Conservation (phyloP, 2,797 vertebrate species). For the Pangasius mekongensis region DNA sequence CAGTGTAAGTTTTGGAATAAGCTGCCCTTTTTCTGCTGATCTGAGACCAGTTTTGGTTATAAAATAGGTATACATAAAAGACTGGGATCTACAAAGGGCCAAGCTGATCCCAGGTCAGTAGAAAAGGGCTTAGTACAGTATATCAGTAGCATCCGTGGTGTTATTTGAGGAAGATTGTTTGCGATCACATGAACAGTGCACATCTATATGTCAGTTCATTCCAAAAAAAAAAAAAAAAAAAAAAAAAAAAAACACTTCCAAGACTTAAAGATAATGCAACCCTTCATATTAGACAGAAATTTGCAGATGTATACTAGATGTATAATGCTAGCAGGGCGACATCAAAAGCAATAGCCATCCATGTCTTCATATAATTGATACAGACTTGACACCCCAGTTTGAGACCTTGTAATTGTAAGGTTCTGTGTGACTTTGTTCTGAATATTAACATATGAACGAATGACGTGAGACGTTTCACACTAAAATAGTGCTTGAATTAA, state of each 20-base stretch:
- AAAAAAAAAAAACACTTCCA: slow-evolving; percentile 4
- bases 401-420: slow-evolving; percentile 1
- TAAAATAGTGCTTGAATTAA: neutral
- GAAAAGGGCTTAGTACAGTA: neutral
- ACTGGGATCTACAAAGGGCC: neutral
- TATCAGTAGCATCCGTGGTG: slow-evolving; percentile 20
- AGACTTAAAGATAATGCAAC: neutral
- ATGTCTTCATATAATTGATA: slow-evolving; percentile 16
- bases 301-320: neutral
- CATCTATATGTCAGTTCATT: slow-evolving; percentile 75
- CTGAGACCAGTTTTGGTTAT: slow-evolving; percentile 17
- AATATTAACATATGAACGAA: neutral
- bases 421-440: slow-evolving; percentile 5
- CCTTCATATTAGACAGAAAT: neutral
- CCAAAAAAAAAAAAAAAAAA: neutral
- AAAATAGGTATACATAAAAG: neutral
- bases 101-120: slow-evolving; percentile 6
- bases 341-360: slow-evolving; percentile 46
- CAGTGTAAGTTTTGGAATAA: slow-evolving; percentile 25
- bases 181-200: slow-evolving; percentile 67
- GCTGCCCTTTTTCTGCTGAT: slow-evolving; percentile 29
- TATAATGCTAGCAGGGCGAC: slow-evolving; percentile 6
- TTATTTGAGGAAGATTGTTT: slow-evolving; percentile 37
- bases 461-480: neutral
- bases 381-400: slow-evolving; percentile 4